phyloP scores from a whole-genome alignment of 2,113 vertebrate species.

The Myiozetetes cayanensis region DNA sequence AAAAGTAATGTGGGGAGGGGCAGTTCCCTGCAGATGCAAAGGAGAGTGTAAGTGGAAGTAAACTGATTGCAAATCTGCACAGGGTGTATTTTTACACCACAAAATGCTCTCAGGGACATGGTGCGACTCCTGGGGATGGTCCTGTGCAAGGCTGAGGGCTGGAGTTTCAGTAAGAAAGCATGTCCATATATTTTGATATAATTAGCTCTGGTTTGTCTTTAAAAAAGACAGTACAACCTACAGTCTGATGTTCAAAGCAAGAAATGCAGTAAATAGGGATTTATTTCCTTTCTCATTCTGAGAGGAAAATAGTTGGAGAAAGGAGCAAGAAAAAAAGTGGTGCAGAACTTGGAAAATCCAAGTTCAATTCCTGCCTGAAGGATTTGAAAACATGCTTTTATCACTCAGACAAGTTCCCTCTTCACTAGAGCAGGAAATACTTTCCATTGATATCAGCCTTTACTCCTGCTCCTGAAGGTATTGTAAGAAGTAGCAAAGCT shows the following conservation, averaged over 20 bases:
- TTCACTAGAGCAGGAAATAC: not conserved
- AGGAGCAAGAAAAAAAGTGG: not conserved
- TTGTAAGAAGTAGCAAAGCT: not conserved
- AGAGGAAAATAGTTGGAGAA: not conserved
- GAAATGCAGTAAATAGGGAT: not conserved
- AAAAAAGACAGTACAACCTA: not conserved
- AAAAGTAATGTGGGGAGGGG: not conserved
- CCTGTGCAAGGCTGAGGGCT: not conserved
- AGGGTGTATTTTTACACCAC: not conserved
- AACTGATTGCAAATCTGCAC: not conserved
- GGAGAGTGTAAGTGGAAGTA: not conserved
- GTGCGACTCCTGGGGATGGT: not conserved
- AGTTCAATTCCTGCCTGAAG: not conserved
- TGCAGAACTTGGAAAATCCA: not conserved
- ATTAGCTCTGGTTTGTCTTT: not conserved
- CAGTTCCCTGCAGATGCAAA: not conserved
- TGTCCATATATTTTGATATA: not conserved
- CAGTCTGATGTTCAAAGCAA: not conserved
- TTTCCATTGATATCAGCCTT: not conserved
- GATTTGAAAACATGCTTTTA: not conserved
- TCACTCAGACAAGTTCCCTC: not conserved
- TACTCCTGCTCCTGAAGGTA: not conserved
- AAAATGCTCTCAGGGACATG: not conserved
- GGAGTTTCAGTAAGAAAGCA: not conserved
- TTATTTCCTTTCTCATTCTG: not conserved